Percentiles rank a stretch among this genome's conserved stretches.
Evolutionary conservation across 2,113 vertebrate genomes (phyloP).

Genomic region (Scomber colias): DNA sequence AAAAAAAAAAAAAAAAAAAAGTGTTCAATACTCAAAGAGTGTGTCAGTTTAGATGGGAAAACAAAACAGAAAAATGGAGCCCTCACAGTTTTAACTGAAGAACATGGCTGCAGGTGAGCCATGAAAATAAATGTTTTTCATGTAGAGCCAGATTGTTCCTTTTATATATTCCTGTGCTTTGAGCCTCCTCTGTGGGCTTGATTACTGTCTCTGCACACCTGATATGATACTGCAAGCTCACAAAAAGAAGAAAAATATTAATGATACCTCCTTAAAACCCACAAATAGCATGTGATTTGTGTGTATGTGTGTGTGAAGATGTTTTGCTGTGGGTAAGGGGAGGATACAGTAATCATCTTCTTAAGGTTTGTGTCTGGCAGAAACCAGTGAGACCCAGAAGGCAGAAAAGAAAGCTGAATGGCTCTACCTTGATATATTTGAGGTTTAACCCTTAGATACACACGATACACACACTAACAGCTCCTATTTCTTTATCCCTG

Average conservation of each 20-base stretch:
- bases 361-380: slow-evolving; percentile 51
- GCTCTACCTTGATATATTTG: slow-evolving; percentile 34
- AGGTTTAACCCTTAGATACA: slow-evolving; percentile 32
- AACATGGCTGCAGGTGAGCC: slow-evolving; percentile 13
- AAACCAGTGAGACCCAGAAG: slow-evolving; percentile 41
- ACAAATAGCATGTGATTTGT: slow-evolving; percentile 40
- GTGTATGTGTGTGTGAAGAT: neutral
- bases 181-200: slow-evolving; percentile 25
- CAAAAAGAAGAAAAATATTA: slow-evolving; percentile 31
- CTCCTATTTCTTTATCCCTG: neutral
- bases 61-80: neutral
- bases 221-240: slow-evolving; percentile 35
- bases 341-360: slow-evolving; percentile 57
- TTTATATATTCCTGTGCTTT: slow-evolving; percentile 11
- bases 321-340: slow-evolving; percentile 19
- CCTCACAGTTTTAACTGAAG: neutral
- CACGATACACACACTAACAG: slow-evolving; percentile 2
- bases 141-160: neutral
- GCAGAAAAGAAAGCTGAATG: slow-evolving; percentile 48
- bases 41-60: slow-evolving; percentile 7
- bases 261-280: slow-evolving; percentile 39
- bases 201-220: slow-evolving; percentile 30
- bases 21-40: neutral
- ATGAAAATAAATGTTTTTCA: slow-evolving; percentile 40
- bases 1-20: no score